A percentile compares a stretch with the other conserved stretches of the same genome.
These are phyloP conservation scores for Trididemnum clinides DNA, from an alignment of 23 tunicate genomes.

Conservation along the genomic window DNA sequence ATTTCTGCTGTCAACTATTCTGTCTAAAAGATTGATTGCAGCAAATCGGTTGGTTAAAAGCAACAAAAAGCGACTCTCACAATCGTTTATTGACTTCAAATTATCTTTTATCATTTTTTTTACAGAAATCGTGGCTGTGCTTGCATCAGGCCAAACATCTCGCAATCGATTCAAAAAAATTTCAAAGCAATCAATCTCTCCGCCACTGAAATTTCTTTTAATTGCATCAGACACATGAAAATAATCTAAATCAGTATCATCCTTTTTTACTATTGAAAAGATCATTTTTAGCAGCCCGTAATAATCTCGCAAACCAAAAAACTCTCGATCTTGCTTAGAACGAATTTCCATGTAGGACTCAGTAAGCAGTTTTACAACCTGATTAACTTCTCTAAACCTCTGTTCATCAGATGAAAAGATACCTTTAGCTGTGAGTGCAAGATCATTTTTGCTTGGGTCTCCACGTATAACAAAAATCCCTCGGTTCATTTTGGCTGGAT, in stretches of 20 bases:
- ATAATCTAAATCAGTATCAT: background rate
- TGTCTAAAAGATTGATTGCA: constrained; percentile 29
- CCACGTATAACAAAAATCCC: constrained; percentile 69
- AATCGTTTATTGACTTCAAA: constrained; percentile 6
- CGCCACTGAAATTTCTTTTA: constrained; percentile 55
- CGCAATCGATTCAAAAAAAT: constrained; percentile 2
- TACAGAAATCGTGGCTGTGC: background rate
- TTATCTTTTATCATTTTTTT: constrained; percentile 25
- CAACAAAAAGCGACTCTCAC: constrained; percentile 51
- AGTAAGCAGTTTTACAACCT: constrained; percentile 11
- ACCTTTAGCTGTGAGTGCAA: constrained; percentile 46
- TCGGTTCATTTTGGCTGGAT: constrained; percentile 79
- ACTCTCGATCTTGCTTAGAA: constrained; percentile 40
- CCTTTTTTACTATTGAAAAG: background rate
- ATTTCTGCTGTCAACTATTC: constrained; percentile 2
- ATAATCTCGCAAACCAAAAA: constrained; percentile 71
- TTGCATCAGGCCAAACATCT: background rate
- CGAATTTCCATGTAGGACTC: constrained; percentile 43
- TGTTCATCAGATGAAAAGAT: constrained; percentile 45
- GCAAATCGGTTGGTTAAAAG: constrained; percentile 60
- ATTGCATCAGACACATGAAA: constrained; percentile 16
- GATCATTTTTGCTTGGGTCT: constrained; percentile 32
- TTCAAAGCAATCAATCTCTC: background rate
- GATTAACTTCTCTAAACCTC: background rate
- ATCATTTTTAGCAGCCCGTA: constrained; percentile 63